These are phyloP conservation scores for Pangasius macronema DNA, from an alignment of 2,797 vertebrate species.

Conservation along the genomic window DNA sequence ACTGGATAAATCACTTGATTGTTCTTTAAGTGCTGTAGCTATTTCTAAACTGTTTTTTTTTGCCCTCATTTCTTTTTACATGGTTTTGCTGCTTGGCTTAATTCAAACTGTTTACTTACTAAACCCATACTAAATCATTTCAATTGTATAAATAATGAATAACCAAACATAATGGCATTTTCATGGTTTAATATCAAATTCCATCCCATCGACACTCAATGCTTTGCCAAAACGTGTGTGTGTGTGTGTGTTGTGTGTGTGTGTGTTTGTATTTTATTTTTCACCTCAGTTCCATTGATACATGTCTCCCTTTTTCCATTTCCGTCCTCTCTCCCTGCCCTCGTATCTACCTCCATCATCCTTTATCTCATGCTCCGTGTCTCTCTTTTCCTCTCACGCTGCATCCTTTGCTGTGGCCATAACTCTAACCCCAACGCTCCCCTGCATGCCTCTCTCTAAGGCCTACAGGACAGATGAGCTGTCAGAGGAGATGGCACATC, in stretches of 20 bases:
- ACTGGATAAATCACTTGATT: neutral
- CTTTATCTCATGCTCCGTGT: neutral
- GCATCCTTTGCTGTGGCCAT: slow-evolving; percentile 43
- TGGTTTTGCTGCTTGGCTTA: neutral
- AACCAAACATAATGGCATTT: slow-evolving; percentile 1
- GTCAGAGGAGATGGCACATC: slow-evolving; percentile 99
- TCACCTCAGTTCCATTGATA: slow-evolving; percentile 28
- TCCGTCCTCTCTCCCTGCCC: slow-evolving; percentile 1
- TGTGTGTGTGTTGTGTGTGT: neutral
- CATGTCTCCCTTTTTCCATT: slow-evolving; percentile 1
- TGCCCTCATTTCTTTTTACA: neutral
- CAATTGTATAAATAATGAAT: slow-evolving; percentile 17
- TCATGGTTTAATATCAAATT: slow-evolving; percentile 3
- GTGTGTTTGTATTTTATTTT: neutral
- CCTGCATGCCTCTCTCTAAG: slow-evolving; percentile 67
- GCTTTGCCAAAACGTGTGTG: neutral
- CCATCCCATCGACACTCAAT: neutral
- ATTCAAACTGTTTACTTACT: slow-evolving; percentile 26
- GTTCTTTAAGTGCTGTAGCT: slow-evolving; percentile 7
- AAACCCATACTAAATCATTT: slow-evolving; percentile 3
- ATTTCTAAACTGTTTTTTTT: slow-evolving; percentile 9
- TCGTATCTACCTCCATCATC: slow-evolving; percentile 29
- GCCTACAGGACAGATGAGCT: slow-evolving; percentile 96
- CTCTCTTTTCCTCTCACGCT: neutral
- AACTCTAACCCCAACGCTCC: slow-evolving; percentile 49